Evolutionary conservation across 37 sponge, comb jelly and placozoan species (phyloP), one percentile per base, ranked within the genome.

Genomic region (Petrosia ficiformis): DNA sequence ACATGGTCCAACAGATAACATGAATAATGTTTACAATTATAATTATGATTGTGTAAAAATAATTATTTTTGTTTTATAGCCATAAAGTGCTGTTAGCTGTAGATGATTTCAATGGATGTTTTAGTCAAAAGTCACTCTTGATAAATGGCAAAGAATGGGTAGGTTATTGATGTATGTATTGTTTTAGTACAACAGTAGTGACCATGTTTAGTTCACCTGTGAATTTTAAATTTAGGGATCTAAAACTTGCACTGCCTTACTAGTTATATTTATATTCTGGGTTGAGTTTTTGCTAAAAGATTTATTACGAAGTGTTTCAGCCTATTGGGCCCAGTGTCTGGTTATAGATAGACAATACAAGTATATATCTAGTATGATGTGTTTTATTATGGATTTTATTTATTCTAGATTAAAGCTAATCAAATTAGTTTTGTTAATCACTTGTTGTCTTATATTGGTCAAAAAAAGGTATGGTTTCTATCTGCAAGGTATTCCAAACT

Each of bases 31-130:
- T n/a, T n/a, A n/a, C n/a, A n/a, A n/a, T n/a, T n/a, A n/a, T n/a
- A n/a, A n/a, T n/a, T n/a, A n/a, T 48, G 16, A 10, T 48, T 10
- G 10, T 16, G 10, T 16, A 16, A 19, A 16, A 19, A 16, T 19
- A 10, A 48, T 48, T 48, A 16, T 16, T 48, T 48, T 48, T 48
- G 54, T 16, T 48, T 48, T n/a, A n/a, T 59, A 75, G 76, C 30
- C 31, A 30, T 10, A 83, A 89, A 52, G 59, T 83, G 1, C 63
- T 83, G 34, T 48, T 89, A 36, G 80, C 84, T 1, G 70, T 89
- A 22, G 89, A 89, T 75, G 76, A 70, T 10, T 79, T 79, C 43
- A 83, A 89, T 76, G 84, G 80, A 4, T 68, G 68, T 59, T 89
- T 78, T 64, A 83, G 70, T 52, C 81, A 84, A 28, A 79, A 80